A percentile compares a stretch with the other conserved stretches of the same genome.
phyloP scores from a whole-genome alignment of 2,888 invertebrate genomes.

The Buathra laborator region DNA sequence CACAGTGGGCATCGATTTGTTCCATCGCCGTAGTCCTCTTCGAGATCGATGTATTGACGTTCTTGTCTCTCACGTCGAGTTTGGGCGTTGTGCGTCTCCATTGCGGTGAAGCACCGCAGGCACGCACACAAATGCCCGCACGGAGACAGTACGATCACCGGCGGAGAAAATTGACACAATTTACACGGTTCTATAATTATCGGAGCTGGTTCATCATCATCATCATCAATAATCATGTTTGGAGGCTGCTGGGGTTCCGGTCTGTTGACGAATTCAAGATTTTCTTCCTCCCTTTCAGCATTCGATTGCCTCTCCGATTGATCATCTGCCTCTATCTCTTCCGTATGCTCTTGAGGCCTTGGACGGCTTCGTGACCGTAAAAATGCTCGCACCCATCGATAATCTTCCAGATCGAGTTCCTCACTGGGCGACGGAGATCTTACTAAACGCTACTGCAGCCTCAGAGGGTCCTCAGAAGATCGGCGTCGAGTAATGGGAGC shows the following conservation, averaged over 20 bases:
- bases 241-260: too few species aligned
- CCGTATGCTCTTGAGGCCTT: neutral
- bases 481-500: too few species aligned
- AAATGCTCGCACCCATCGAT: neutral
- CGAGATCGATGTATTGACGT: neutral
- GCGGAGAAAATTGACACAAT: neutral
- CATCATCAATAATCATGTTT: neutral
- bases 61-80: neutral
- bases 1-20: too few species aligned
- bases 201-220: neutral
- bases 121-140: neutral
- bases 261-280: too few species aligned
- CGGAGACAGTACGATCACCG: neutral
- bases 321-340: neutral
- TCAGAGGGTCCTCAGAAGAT: neutral
- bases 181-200: neutral
- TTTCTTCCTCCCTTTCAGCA: too few species aligned
- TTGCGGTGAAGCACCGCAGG: neutral
- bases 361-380: neutral
- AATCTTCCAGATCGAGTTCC: neutral
- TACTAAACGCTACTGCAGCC: neutral
- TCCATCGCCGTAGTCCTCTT: neutral
- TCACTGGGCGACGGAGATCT: neutral
- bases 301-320: too few species aligned
- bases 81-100: neutral